phyloP scores from a whole-genome alignment of 2,888 invertebrate species.

The Lepidochrysops patricia region DNA sequence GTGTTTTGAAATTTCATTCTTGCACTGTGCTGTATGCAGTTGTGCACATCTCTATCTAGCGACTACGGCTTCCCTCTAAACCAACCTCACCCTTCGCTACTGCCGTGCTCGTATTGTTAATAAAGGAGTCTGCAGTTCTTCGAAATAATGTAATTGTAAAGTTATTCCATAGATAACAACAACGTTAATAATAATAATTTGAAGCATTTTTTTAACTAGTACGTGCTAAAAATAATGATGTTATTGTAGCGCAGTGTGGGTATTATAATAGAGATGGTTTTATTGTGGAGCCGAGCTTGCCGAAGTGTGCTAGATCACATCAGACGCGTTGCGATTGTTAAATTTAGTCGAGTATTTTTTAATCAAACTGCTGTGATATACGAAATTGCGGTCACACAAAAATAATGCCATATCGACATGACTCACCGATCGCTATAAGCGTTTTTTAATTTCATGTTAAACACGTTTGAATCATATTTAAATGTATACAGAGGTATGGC shows the following conservation, averaged over 20 bases:
- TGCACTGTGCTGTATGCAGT: too few relatives aligned
- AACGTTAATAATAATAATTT: too few relatives aligned
- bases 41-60: too few relatives aligned
- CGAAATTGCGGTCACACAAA: slow-evolving; percentile 5
- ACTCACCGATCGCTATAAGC: not conserved
- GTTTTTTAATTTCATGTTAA: not conserved
- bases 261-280: not conserved
- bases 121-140: not conserved
- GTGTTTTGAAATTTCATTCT: too few relatives aligned
- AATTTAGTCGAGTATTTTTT: slow-evolving; percentile 6
- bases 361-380: slow-evolving; percentile 4
- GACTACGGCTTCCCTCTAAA: too few relatives aligned
- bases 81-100: too few relatives aligned
- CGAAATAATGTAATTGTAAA: not conserved
- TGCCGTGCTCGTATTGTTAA: not conserved
- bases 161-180: too few relatives aligned
- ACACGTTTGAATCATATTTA: not conserved
- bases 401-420: not conserved
- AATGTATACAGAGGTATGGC: not conserved
- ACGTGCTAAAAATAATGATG: not conserved
- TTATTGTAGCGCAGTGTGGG: not conserved
- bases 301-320: not conserved
- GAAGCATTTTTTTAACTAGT: not conserved
- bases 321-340: slow-evolving; percentile 5
- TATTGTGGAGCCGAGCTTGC: not conserved